phyloP scores from a whole-genome alignment of 1,140 invertebrate species.

The Samia ricini region DNA sequence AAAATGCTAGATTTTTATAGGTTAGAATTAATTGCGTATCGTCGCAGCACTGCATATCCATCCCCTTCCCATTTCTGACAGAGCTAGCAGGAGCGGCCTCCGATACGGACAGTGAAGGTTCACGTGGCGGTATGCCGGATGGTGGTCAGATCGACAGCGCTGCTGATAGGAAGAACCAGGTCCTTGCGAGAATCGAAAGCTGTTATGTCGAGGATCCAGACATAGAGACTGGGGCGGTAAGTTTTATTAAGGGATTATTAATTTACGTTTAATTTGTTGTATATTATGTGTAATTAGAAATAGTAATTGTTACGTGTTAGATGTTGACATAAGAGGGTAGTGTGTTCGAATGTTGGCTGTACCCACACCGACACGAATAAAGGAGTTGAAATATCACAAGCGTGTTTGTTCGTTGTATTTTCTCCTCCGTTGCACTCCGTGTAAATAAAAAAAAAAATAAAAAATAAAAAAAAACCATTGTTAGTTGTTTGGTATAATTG shows the following conservation, averaged over 20 bases:
- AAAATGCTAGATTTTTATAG: neutral
- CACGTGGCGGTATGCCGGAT: conserved; percentile 38
- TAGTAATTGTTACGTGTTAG: too few relatives aligned
- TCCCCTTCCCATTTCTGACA: conserved; percentile 23
- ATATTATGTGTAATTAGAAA: too few relatives aligned
- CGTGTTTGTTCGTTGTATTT: too few relatives aligned
- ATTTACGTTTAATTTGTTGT: too few relatives aligned
- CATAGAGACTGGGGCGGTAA: conserved; percentile 53
- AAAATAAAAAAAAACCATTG: too few relatives aligned
- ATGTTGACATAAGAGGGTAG: too few relatives aligned
- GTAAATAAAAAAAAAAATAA: too few relatives aligned
- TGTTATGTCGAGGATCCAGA: conserved; percentile 51
- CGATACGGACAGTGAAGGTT: conserved; percentile 57
- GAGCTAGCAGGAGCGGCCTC: conserved; percentile 63
- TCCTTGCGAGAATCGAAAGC: conserved; percentile 42
- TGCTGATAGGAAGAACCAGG: conserved; percentile 29
- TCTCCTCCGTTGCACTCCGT: too few relatives aligned
- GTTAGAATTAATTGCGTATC: neutral
- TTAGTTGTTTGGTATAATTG: too few relatives aligned
- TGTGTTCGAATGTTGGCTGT: too few relatives aligned
- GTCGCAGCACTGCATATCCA: neutral
- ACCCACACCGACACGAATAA: too few relatives aligned
- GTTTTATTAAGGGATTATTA: conserved; percentile 13
- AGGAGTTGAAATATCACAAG: too few relatives aligned
- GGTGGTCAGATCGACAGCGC: conserved; percentile 17